Base-by-base conservation (phyloP, 2,113 vertebrate species). In the Nanorana parkeri region DNA sequence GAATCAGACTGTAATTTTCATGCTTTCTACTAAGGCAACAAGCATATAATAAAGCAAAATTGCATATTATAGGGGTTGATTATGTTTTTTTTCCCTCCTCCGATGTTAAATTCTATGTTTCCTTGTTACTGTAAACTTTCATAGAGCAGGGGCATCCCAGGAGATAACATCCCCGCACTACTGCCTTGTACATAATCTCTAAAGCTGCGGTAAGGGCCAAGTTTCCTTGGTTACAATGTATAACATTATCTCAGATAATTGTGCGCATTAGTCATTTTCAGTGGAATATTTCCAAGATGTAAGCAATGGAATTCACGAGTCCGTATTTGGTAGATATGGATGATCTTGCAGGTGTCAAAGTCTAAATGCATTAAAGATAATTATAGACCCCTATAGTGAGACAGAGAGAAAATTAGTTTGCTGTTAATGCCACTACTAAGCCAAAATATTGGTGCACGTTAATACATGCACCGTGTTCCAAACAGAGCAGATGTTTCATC, bases 171-270 rank as follows among this genome's bases (percentile, higher is more conserved):
- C 28, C 20, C 28, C 41, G 56, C 29, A 61, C 24, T 58, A 17
- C 29, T 24, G 28, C 20, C 72, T 75, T 60, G 26, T 36, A 74
- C 28, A 21, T 36, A 47, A 74, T 74, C 54, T 17, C 20, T 75
- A 75, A 41, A 60, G 72, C 28, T 60, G 55, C 61, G n/a, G 52
- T 61, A 29, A 75, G n/a, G 72, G 29, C 55, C 55, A 61, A 56
- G 72, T 75, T 58, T 74, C 69, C 71, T 60, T 74, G 71, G 71
- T 74, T 74, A 74, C 71, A 32, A 74, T 74, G 55, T 74, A 32
- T 74, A 56, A 74, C 71, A 74, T 74, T 60, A 74, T 60, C 19
- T n/a, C 36, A 60, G 71, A 74, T 74, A 74, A 74, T 58, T 58
- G 26, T 60, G 26, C 10, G 13, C 71, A 74, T 74, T 60, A 74